These are phyloP conservation scores for Leuciscus waleckii DNA, from an alignment of 2,797 vertebrate genomes.

Conservation along the genomic window DNA sequence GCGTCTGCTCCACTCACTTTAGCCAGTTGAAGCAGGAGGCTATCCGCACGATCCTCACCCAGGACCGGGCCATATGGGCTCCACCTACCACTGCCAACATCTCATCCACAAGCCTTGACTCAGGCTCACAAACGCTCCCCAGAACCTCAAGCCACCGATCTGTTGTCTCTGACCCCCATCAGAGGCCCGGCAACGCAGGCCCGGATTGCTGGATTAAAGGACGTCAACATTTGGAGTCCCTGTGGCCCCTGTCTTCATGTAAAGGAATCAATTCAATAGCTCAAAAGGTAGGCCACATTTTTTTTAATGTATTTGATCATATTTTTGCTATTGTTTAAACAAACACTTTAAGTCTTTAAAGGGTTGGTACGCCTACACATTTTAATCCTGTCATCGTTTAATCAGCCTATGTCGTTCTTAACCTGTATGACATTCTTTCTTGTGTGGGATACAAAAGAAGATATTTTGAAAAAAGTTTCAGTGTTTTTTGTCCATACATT, in stretches of 20 bases:
- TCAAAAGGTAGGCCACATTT: constrained; percentile 76
- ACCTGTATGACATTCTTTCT: background rate
- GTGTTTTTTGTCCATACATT: background rate
- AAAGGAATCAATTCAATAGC: constrained; percentile 85
- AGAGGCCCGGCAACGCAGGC: constrained; percentile 84
- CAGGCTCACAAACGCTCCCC: constrained; percentile 78
- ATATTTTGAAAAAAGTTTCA: background rate
- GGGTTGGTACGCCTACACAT: too few relatives aligned
- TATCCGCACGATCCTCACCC: constrained; percentile 88
- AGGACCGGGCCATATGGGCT: constrained; percentile 85
- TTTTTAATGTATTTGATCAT: background rate
- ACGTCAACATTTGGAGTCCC: constrained; percentile 86
- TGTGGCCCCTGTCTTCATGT: constrained; percentile 77
- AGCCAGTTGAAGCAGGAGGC: constrained; percentile 95
- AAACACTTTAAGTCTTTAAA: background rate
- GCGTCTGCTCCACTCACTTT: constrained; percentile 87
- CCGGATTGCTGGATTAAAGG: constrained; percentile 88
- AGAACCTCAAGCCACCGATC: constrained; percentile 84
- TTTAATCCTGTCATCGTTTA: background rate
- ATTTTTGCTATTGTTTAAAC: background rate
- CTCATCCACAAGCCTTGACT: constrained; percentile 55
- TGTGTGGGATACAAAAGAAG: background rate
- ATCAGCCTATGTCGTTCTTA: background rate
- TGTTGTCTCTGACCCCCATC: constrained; percentile 76
- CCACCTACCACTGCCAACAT: constrained; percentile 72